phyloP scores from a whole-genome alignment of 2,113 vertebrate genomes.

The Chauna torquata region DNA sequence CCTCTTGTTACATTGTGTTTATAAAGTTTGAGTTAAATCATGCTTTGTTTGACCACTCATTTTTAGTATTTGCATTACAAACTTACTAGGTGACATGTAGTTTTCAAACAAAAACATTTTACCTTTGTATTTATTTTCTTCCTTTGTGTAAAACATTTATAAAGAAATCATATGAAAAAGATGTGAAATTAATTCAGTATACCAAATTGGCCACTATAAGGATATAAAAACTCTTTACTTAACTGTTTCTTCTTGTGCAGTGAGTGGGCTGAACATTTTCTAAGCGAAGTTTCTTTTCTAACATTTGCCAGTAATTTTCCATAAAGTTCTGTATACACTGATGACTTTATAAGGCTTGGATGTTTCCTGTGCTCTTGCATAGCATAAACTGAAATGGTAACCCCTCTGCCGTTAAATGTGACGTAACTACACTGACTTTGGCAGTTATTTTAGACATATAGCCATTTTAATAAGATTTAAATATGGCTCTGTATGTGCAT shows the following conservation, averaged over 20 bases:
- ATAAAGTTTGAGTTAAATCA: background rate
- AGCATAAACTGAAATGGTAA: background rate
- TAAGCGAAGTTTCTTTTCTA: background rate
- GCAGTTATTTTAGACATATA: background rate
- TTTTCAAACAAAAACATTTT: background rate
- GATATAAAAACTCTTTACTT: background rate
- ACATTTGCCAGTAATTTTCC: background rate
- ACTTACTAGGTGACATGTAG: background rate
- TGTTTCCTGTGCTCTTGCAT: background rate
- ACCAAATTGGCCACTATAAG: background rate
- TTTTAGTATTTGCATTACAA: background rate
- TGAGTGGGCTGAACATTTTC: background rate
- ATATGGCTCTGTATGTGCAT: background rate
- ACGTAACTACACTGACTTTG: background rate
- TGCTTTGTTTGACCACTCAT: background rate
- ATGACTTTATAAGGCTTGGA: background rate
- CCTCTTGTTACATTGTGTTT: slow-evolving; percentile 10
- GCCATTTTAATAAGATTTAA: background rate
- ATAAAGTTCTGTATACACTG: background rate
- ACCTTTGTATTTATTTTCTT: slow-evolving; percentile 21
- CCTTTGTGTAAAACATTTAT: slow-evolving; percentile 24
- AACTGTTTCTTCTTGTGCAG: background rate
- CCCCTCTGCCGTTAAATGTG: background rate
- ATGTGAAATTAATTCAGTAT: background rate
- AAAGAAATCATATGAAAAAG: slow-evolving; percentile 20